A percentile compares a stretch with the other conserved stretches of the same genome.
Evolutionary conservation across 2,888 invertebrate genomes (phyloP).

Genomic region (Philereme vetulata): DNA sequence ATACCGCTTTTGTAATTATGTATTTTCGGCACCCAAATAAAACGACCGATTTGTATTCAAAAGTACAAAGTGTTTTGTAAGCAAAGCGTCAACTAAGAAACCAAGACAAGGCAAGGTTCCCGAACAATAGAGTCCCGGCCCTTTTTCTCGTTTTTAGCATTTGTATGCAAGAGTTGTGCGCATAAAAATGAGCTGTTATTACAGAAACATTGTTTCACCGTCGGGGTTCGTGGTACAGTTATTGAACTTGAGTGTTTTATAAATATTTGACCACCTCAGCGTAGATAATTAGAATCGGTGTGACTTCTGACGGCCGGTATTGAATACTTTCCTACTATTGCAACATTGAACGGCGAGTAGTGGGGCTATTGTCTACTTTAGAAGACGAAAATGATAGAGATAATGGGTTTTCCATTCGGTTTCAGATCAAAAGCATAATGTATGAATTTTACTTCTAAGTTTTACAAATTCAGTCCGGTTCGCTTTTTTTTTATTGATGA

Average conservation of each 20-base stretch:
- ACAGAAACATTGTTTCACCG: slow-evolving; percentile 40
- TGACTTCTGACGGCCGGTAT: no score
- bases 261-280: slow-evolving; percentile 1
- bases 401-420: no score
- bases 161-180: slow-evolving; percentile 54
- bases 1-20: slow-evolving; percentile 33
- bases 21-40: slow-evolving; percentile 40
- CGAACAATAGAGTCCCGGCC: slow-evolving; percentile 52
- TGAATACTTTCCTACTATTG: no score
- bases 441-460: no score
- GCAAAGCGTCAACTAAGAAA: slow-evolving; percentile 53
- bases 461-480: no score
- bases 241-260: slow-evolving; percentile 12
- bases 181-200: slow-evolving; percentile 47
- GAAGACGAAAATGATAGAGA: no score
- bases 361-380: no score
- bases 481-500: no score
- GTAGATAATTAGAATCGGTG: no score
- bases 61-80: slow-evolving; percentile 49
- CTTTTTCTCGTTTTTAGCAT: slow-evolving; percentile 47
- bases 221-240: slow-evolving; percentile 15
- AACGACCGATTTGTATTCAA: slow-evolving; percentile 49
- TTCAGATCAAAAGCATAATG: no score
- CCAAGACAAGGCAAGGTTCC: slow-evolving; percentile 45
- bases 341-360: no score